Conservation (phyloP, 2,888 invertebrate species). For the Nephrocerus scutellatus region DNA sequence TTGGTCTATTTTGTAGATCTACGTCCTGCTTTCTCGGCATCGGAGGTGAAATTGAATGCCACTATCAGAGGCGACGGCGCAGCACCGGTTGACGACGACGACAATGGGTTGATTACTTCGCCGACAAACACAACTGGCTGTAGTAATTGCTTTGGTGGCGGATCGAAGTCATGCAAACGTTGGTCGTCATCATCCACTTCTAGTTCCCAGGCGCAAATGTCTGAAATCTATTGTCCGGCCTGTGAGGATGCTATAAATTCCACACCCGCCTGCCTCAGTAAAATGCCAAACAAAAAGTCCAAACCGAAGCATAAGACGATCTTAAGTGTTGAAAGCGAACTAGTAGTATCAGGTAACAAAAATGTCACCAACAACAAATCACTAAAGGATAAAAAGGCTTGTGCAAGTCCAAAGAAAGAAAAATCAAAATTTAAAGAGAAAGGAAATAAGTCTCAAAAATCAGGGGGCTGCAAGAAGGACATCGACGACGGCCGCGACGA, state of each 20-base stretch:
- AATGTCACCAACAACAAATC: constrained; percentile 19
- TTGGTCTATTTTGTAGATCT: constrained; percentile 45
- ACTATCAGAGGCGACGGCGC: constrained; percentile 29
- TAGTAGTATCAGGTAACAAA: constrained; percentile 34
- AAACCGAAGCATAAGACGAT: constrained; percentile 41
- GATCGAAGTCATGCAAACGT: constrained; percentile 41
- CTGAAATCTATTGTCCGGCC: constrained; percentile 55
- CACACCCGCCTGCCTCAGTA: constrained; percentile 52
- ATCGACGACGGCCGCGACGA: constrained; percentile 19
- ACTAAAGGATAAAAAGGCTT: constrained; percentile 18
- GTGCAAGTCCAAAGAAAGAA: constrained; percentile 17
- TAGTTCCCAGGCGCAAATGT: constrained; percentile 48
- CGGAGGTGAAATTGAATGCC: constrained; percentile 43
- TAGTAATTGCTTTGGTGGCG: constrained; percentile 41
- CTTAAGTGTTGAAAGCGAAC: constrained; percentile 44
- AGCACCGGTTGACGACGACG: constrained; percentile 22
- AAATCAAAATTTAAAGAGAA: constrained; percentile 27
- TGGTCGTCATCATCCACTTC: constrained; percentile 32
- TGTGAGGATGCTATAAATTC: constrained; percentile 40
- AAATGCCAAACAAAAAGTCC: constrained; percentile 41
- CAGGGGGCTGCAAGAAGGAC: constrained; percentile 15
- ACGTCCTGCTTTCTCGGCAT: constrained; percentile 50
- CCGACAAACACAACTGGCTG: constrained; percentile 40
- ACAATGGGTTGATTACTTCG: constrained; percentile 21
- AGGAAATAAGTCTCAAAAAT: constrained; percentile 20